Base-by-base conservation (phyloP, 1,140 invertebrate species). In the Magallana gigas region DNA sequence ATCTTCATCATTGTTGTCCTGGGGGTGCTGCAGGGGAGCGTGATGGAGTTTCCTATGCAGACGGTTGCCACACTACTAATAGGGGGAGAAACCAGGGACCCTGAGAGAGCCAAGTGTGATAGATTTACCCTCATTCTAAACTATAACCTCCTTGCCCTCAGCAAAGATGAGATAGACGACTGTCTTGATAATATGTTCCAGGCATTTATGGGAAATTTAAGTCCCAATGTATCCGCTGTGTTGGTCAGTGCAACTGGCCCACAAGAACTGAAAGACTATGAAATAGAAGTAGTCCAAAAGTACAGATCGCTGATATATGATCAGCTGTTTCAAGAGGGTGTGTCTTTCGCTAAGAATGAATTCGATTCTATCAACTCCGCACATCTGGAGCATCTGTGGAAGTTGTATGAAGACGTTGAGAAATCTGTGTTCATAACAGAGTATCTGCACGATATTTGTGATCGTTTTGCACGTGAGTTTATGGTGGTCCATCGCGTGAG, bases 401-500 rank as follows among this genome's bases (percentile, higher is more conserved):
- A 80, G 11, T 85, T 89, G n/a, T 93, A 91, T 85, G 81, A 89
- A 16, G 83, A 91, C 81, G 87, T 92, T 3, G 86, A 92, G 68
- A 85, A 64, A 48, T 86, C 89, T 57, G 80, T 89, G 6, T 94
- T 93, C 88, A 85, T 93, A 36, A 84, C 87, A 23, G 89, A 93
- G n/a, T 91, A 92, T 83, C 87, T 94, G 12, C 91, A 93, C 85
- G 85, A 90, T 36, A 91, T 94, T 36, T 94, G 93, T 88, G 89
- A 92, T 64, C 84, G 89, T 76, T 93, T 91, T 85, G 90, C 91
- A 14, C 86, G 88, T 11, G 93, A 94, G 81, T 94, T 93, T 85
- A 94, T 94, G 93, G 92, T 93, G 14, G 83, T 94, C 12, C 93
- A 94, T 84, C 88, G 93, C 56, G 92, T 92, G 1, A 93, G 91